Percentiles rank a stretch among this genome's conserved stretches.
Conservation (phyloP, 2,113 vertebrate genomes). For the Herpetotheres cachinnans region DNA sequence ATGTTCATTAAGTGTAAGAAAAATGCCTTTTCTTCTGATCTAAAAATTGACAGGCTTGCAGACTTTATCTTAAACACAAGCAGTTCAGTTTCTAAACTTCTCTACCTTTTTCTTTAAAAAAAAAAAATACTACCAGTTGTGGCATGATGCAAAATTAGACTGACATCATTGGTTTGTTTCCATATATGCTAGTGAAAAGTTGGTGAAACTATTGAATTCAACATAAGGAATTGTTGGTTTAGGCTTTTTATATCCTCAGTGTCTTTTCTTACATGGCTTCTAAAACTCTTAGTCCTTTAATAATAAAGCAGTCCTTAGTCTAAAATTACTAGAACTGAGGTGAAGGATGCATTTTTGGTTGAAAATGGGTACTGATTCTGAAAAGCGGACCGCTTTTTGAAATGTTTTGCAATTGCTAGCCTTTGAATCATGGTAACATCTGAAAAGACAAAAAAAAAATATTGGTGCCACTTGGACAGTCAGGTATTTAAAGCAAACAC, state of each 20-base stretch:
- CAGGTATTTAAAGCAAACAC: not conserved
- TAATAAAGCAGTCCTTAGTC: not conserved
- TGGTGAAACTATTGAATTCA: not conserved
- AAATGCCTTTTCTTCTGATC: not conserved
- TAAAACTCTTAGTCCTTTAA: not conserved
- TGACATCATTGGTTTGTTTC: not conserved
- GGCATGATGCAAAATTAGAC: not conserved
- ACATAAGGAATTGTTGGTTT: not conserved
- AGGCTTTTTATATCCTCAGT: not conserved
- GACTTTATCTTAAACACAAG: not conserved
- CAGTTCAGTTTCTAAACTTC: not conserved
- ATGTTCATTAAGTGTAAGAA: not conserved
- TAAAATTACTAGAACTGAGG: not conserved
- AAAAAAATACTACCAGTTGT: not conserved
- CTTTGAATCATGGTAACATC: not conserved
- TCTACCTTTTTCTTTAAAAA: not conserved
- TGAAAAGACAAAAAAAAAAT: not conserved
- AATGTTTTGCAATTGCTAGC: not conserved
- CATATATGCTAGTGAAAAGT: not conserved
- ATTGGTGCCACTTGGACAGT: not conserved
- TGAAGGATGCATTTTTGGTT: not conserved
- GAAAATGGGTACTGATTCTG: not conserved
- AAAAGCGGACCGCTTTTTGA: not conserved
- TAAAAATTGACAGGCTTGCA: not conserved
- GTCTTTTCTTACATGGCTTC: not conserved